Evolutionary conservation across 2,888 invertebrate species (phyloP).

Genomic region (Brachylomia viminalis): DNA sequence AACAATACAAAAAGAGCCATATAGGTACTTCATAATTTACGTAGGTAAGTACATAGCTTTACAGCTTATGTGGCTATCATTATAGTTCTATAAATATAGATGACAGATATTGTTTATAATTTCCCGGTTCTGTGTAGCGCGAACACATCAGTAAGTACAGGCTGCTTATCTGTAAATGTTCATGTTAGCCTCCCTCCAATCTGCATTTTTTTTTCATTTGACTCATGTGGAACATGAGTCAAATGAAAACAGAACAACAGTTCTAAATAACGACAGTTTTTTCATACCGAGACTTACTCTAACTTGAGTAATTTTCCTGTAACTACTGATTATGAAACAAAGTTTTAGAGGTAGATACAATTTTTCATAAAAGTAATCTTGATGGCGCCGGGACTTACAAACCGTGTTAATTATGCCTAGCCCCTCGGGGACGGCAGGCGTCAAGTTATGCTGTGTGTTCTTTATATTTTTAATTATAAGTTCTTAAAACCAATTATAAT

Average conservation of each 20-base stretch:
- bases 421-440: no score
- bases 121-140: background rate
- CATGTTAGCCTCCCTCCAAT: slow-evolving; percentile 27
- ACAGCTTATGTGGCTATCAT: background rate
- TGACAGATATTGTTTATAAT: slow-evolving; percentile 28
- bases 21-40: background rate
- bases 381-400: background rate
- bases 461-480: background rate
- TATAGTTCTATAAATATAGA: slow-evolving; percentile 10
- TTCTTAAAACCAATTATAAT: background rate
- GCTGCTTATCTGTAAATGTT: slow-evolving; percentile 42
- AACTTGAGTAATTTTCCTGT: slow-evolving; percentile 15
- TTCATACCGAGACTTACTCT: slow-evolving; percentile 3
- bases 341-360: background rate
- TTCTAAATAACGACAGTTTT: slow-evolving; percentile 2
- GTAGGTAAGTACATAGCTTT: background rate
- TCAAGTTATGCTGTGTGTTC: background rate
- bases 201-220: no score
- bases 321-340: background rate
- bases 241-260: slow-evolving; percentile 33
- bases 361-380: background rate
- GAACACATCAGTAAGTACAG: background rate
- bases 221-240: no score
- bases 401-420: no score
- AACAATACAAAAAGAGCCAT: background rate